Conservation (phyloP, 2,113 vertebrate species). For the Megaceryle torquata region DNA sequence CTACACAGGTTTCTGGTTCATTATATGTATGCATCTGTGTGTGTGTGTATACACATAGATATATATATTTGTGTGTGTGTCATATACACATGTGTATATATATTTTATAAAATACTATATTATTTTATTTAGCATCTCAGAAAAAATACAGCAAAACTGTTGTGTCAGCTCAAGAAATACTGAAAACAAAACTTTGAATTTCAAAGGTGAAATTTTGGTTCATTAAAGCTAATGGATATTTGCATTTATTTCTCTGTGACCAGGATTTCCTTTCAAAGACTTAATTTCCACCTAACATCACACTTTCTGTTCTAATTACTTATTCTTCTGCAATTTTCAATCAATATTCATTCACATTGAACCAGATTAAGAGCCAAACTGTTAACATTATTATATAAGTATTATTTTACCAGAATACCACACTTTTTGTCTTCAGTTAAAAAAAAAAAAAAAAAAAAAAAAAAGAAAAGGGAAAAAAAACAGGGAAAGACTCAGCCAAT, state of each 20-base stretch:
- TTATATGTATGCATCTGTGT: accelerated
- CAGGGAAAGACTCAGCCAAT: background rate
- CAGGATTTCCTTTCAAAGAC: background rate
- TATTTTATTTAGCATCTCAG: background rate
- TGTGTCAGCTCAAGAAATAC: background rate
- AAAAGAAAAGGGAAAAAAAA: too few relatives aligned
- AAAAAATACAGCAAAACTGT: background rate
- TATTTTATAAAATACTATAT: background rate
- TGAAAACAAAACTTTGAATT: background rate
- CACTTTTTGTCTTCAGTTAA: background rate
- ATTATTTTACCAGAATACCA: background rate
- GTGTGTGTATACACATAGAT: background rate
- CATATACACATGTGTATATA: background rate
- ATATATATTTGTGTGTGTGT: background rate
- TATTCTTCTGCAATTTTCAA: slow-evolving; percentile 15
- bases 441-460: background rate
- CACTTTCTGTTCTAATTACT: slow-evolving; percentile 26
- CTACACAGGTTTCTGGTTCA: background rate
- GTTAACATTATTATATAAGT: background rate
- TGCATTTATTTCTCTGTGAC: background rate
- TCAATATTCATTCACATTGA: background rate
- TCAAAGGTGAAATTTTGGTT: background rate
- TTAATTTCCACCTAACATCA: background rate
- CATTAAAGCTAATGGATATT: background rate
- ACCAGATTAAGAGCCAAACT: background rate